Base-by-base conservation (phyloP, 2,888 invertebrate genomes). In the Muschampia plurimacula region DNA sequence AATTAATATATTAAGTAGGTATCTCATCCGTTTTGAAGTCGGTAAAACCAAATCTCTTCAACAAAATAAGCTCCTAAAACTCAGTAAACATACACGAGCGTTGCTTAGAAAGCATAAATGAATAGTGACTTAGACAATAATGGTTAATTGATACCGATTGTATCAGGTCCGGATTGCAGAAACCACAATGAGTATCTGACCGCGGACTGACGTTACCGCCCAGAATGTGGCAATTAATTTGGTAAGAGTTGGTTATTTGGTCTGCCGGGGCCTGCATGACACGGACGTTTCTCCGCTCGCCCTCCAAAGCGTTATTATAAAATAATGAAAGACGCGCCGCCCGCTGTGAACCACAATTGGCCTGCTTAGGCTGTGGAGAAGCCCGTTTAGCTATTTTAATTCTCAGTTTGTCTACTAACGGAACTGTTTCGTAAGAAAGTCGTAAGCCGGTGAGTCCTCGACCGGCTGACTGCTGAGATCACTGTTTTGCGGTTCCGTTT, bases 401-500 rank as follows among this genome's bases (percentile, higher is more conserved):
- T 93, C 93, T 93, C 91, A 91, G 93, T 93, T 93, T 94, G 93
- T 92, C 90, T 90, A 89, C 86, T 91, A 91, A 92, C 93, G 92
- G 92, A 87, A 81, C 82, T 80, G 85, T 92, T 91, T 91, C 89
- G 89, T 91, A 89, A 90, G 87, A 79, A 52, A 80, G 22, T 22
- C 52, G 52, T 82, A 83, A 80, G 83, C 82, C 83, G 80, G 83
- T 85, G 82, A 83, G 55, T 70, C 64, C 59, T 41, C 69, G 52
- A 1, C 22, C 12, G 52, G 52, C 15, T 44, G 44, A 10, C 44
- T 55, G 41, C 44, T 46, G 55, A 32, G 32, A 52, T 28, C 66
- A 60, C 52, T 55, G 49, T 71, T 66, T 71, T 39, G 71, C 66
- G 65, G 71, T 66, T 71, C 59, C 46, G 66, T 49, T 49, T 49